Evolutionary conservation across 2,797 vertebrate species (phyloP).

Genomic region (Eurystomus glaucurus): DNA sequence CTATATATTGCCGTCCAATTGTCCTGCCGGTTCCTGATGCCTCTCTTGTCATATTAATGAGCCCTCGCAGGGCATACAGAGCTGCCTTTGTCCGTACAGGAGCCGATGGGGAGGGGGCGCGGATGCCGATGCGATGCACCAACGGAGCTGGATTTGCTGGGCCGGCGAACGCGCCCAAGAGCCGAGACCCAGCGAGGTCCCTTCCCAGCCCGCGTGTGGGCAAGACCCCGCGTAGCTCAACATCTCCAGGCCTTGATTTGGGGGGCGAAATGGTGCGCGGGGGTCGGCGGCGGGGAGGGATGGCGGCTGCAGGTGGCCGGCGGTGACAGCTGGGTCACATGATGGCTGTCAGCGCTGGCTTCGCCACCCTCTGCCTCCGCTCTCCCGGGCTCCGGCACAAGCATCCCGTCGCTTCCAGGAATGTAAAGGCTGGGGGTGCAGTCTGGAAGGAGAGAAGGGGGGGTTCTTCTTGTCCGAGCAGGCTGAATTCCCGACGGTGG

Average conservation of each 20-base stretch:
- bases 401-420: slow-evolving; percentile 63
- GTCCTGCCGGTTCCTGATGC: background rate
- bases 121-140: background rate
- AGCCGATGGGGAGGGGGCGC: background rate
- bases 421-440: slow-evolving; percentile 15
- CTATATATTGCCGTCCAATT: background rate
- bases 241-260: background rate
- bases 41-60: slow-evolving; percentile 16
- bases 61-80: background rate
- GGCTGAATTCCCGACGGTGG: slow-evolving; percentile 27
- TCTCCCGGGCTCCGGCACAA: slow-evolving; percentile 6
- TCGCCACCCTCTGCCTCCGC: slow-evolving; percentile 54
- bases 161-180: background rate
- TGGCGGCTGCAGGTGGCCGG: slow-evolving; percentile 67
- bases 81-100: slow-evolving; percentile 51
- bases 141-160: background rate
- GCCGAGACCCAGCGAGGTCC: no score
- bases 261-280: background rate
- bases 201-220: background rate
- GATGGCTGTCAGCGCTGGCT: slow-evolving; percentile 54
- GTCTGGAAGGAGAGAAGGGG: background rate
- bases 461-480: background rate
- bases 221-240: background rate
- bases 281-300: background rate
- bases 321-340: slow-evolving; percentile 70